Conservation (phyloP, 2,113 vertebrate species). For the Callospermophilus lateralis region DNA sequence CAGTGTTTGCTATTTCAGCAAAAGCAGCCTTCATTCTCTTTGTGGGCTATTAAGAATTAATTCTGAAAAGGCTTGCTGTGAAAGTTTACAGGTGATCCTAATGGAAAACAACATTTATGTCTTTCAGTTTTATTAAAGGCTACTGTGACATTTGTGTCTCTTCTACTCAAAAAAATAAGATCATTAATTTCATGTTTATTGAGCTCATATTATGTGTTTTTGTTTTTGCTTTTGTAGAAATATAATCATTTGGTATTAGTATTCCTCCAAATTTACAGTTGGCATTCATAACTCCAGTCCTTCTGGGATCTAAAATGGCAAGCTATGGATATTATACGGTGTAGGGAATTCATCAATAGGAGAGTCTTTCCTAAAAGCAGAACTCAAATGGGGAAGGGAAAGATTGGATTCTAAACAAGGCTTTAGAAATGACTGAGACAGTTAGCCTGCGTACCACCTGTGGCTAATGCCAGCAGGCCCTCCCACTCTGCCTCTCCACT, state of each 20-base stretch:
- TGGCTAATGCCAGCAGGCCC: neutral
- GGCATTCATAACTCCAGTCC: neutral
- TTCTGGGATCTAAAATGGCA: neutral
- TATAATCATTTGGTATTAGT: neutral
- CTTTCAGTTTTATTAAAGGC: neutral
- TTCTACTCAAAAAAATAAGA: neutral
- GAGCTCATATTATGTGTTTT: neutral
- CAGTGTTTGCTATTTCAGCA: neutral
- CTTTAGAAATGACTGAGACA: neutral
- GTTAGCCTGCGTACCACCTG: neutral
- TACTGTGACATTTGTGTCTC: neutral
- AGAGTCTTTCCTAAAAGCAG: neutral
- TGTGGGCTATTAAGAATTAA: neutral
- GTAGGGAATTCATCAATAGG: neutral
- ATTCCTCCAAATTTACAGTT: neutral
- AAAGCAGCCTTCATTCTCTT: neutral
- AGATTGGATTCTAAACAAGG: neutral
- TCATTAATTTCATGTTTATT: neutral
- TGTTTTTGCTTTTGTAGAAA: neutral
- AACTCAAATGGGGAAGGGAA: neutral
- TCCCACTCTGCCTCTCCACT: neutral
- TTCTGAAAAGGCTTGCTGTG: neutral
- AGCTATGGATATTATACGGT: neutral
- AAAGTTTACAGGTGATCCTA: neutral
- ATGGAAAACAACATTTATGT: neutral